phyloP scores from a whole-genome alignment of 2,797 vertebrate genomes.

The Carduelis carduelis region DNA sequence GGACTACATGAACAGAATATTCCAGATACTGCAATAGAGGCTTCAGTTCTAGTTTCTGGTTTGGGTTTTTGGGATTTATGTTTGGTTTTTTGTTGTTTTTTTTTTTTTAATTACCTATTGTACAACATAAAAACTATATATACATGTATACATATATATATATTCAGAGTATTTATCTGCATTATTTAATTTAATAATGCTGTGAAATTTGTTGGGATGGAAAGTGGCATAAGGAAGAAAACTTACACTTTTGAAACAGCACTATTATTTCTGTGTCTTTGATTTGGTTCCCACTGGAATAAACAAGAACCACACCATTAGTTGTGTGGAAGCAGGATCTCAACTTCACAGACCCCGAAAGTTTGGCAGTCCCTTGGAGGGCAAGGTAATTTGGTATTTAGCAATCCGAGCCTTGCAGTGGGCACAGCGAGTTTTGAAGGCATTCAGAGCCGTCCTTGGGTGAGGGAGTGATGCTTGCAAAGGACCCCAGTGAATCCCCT shows the following conservation, averaged over 20 bases:
- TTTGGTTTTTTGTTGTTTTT: rapidly evolving
- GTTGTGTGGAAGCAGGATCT: background rate
- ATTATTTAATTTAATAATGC: background rate
- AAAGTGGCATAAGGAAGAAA: background rate
- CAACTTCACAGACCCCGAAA: background rate
- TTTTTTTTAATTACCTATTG: background rate
- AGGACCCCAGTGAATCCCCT: background rate
- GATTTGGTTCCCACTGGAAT: background rate
- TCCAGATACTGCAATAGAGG: background rate
- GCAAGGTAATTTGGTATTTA: background rate
- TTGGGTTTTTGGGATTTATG: background rate
- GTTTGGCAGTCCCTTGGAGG: background rate
- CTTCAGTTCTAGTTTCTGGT: background rate
- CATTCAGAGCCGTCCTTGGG: background rate
- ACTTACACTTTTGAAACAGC: background rate
- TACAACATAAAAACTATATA: background rate
- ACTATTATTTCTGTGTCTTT: background rate
- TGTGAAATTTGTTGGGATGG: background rate
- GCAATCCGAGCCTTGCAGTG: background rate
- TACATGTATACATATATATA: background rate
- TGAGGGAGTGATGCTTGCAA: background rate
- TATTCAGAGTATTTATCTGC: background rate
- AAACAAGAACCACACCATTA: background rate
- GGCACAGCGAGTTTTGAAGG: background rate
- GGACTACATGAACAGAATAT: background rate